Evolutionary conservation across 2,797 vertebrate genomes (phyloP).

Genomic region (Anolis apletophallus): DNA sequence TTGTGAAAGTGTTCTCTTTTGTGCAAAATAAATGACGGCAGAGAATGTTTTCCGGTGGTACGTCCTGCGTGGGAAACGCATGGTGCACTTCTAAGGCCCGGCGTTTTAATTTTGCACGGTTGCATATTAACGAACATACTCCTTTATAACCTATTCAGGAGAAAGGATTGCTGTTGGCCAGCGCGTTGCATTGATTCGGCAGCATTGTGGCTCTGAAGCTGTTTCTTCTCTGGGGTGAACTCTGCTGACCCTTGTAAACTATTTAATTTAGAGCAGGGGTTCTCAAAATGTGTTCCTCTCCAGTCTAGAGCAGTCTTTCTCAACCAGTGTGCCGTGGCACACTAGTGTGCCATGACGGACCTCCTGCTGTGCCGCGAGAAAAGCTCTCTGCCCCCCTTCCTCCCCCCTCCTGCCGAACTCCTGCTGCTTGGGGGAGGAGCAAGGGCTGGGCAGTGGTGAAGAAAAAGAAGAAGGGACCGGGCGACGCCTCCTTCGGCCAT

Average conservation of each 20-base stretch:
- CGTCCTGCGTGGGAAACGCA: neutral
- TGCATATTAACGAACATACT: conserved; percentile 26
- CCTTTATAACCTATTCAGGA: conserved; percentile 2
- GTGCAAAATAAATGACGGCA: neutral
- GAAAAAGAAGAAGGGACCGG: no score
- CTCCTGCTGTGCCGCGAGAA: no score
- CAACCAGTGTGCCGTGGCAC: no score
- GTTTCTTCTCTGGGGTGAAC: neutral
- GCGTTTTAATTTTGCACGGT: conserved; percentile 18
- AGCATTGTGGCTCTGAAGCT: neutral
- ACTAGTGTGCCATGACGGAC: no score
- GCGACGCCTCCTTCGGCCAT: no score
- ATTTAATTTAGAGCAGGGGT: conserved; percentile 11
- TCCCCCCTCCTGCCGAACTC: no score
- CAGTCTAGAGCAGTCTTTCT: neutral
- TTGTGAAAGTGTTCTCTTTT: neutral
- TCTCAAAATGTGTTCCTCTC: neutral
- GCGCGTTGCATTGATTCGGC: neutral
- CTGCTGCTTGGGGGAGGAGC: no score
- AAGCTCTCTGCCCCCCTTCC: no score
- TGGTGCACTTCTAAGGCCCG: neutral
- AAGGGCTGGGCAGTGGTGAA: no score
- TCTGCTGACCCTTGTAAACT: conserved; percentile 14
- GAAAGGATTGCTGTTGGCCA: conserved; percentile 8
- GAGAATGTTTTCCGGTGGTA: neutral